These are phyloP conservation scores for Mustela lutreola DNA, from an alignment of 2,113 vertebrate genomes.

Conservation along the genomic window DNA sequence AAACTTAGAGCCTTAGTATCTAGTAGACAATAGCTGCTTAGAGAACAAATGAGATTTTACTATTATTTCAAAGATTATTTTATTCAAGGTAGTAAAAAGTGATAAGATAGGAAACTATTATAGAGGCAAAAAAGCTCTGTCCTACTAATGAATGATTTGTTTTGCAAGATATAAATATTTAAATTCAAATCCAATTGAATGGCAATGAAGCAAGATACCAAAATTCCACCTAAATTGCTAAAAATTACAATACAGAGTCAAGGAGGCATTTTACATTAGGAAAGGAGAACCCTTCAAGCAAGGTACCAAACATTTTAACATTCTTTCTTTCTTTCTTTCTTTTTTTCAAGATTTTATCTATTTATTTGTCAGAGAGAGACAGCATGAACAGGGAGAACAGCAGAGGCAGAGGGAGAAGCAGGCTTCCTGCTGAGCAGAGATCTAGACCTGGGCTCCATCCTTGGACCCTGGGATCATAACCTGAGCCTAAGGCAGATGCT, in stretches of 20 bases:
- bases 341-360: no score
- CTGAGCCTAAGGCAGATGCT: no score
- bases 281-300: slow-evolving; percentile 71
- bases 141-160: not conserved
- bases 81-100: not conserved
- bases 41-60: not conserved
- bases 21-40: not conserved
- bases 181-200: not conserved
- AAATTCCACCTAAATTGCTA: slow-evolving; percentile 59
- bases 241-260: slow-evolving; percentile 74
- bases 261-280: slow-evolving; percentile 62
- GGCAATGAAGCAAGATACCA: not conserved
- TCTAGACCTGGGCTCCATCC: no score
- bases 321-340: not conserved
- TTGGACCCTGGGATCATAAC: no score
- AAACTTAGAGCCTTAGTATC: not conserved
- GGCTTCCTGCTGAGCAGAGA: no score
- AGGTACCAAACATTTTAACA: slow-evolving; percentile 39
- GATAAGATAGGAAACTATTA: not conserved
- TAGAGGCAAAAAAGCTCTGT: not conserved
- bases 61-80: not conserved
- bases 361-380: no score
- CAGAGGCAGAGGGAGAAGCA: no score
- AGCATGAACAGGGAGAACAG: no score
- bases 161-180: not conserved